These are phyloP conservation scores for Prietella phreatophila DNA, from an alignment of 2,113 vertebrate species.

Conservation along the genomic window DNA sequence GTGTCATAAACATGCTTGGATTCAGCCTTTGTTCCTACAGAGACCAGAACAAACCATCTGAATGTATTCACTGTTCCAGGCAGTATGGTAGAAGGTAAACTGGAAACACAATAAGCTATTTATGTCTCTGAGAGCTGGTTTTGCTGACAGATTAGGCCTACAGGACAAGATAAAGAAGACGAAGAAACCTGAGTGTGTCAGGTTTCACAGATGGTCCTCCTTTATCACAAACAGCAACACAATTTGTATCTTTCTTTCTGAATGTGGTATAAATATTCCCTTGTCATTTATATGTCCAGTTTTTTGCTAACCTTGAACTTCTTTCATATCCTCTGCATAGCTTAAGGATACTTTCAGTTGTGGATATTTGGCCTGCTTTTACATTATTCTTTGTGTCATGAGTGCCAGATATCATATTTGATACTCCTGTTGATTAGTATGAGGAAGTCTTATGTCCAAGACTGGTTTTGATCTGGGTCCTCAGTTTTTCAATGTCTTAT, in stretches of 20 bases:
- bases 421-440: not conserved
- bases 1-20: not conserved
- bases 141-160: not conserved
- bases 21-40: slow-evolving; percentile 12
- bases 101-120: slow-evolving; percentile 12
- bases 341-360: not conserved
- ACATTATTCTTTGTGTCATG: not conserved
- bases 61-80: slow-evolving; percentile 14
- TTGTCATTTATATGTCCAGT: not conserved
- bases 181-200: not conserved
- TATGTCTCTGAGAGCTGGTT: not conserved
- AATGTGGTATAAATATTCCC: not conserved
- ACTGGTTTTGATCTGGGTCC: not conserved
- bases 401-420: too few species aligned
- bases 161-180: not conserved
- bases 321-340: not conserved
- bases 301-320: not conserved
- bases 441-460: not conserved
- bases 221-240: not conserved
- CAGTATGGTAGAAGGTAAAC: not conserved
- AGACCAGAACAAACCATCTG: not conserved
- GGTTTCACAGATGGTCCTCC: not conserved
- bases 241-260: not conserved
- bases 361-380: not conserved
- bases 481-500: not conserved